Base-by-base conservation (phyloP, 2,888 invertebrate genomes). In the Lithosia quadra region DNA sequence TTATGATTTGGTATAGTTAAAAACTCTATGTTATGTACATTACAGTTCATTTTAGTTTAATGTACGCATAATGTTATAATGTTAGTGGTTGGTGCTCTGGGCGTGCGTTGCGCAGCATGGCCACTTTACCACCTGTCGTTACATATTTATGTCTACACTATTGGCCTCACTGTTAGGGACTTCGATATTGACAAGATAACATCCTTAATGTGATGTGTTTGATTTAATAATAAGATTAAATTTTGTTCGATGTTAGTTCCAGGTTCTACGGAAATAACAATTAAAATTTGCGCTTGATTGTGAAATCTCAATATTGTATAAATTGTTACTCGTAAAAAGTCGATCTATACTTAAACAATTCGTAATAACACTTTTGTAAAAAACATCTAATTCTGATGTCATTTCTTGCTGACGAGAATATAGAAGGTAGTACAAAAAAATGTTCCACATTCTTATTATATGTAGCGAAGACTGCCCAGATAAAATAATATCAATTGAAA, bases 191-290 rank as follows among this genome's bases (percentile, higher is more conserved):
- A 95, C 94, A 94, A 94, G 94, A 94, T 94, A 95, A 95, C 95
- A 95, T 94, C 95, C 95, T 94, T 95, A 95, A 95, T 95, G 95
- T 95, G 95, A 95, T 95, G 95, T 93, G 95, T 95, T 95, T 95
- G 95, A 95, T 95, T 95, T 95, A 95, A 95, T 95, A 95, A 94
- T 92, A 93, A 94, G 95, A 95, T 95, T 94, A 91, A 90, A 89
- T 90, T 53, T 92, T 89, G 90, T 92, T 85, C 87, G 84, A 87
- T 84, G 87, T 87, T 86, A 80, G 87, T 87, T 91, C 90, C 88
- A 83, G 79, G 85, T 86, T 87, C 82, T 86, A 86, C 81, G 85
- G 86, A 85, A 85, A 89, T 79, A 85, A 89, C 90, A 90, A 92
- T 92, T 89, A 88, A 87, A 86, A 86, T 83, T 86, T 79, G 82